Conservation (phyloP, 2,888 invertebrate genomes). For the Eudemis profundana region DNA sequence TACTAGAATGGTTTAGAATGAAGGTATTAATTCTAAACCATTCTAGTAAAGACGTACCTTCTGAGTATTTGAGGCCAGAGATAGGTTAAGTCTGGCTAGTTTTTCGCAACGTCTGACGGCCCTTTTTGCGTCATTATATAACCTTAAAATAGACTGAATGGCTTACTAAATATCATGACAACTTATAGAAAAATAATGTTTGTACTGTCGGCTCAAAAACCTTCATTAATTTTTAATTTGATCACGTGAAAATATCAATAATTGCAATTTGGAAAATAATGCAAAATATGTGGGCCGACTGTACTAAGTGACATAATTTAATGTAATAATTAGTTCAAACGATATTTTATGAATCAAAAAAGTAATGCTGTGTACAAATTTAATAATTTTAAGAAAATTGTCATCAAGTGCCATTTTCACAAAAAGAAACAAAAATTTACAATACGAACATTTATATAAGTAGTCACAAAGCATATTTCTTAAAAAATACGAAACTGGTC, state of each 20-base stretch:
- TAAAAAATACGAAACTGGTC: no score
- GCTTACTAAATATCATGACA: slow-evolving; percentile 1
- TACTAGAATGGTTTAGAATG: no score
- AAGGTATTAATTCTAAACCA: no score
- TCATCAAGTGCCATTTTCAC: slow-evolving; percentile 5
- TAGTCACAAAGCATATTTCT: not conserved
- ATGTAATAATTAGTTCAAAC: not conserved
- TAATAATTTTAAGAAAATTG: slow-evolving; percentile 1
- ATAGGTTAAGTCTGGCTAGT: no score
- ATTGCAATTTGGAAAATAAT: no score
- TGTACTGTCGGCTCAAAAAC: not conserved
- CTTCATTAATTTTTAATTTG: no score
- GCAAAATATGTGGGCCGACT: not conserved
- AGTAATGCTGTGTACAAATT: slow-evolving; percentile 4
- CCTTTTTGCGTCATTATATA: no score
- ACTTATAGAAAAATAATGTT: not conserved
- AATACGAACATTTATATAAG: not conserved
- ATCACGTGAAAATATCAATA: no score
- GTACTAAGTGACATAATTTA: not conserved
- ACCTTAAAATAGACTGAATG: not conserved
- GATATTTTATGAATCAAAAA: not conserved
- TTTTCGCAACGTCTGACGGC: no score
- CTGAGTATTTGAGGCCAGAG: no score
- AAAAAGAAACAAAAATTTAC: not conserved
- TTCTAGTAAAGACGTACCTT: no score